Evolutionary conservation across 53 echinoderm and acorn worm genomes (phyloP).

Genomic region (Holothuria leucospilota): DNA sequence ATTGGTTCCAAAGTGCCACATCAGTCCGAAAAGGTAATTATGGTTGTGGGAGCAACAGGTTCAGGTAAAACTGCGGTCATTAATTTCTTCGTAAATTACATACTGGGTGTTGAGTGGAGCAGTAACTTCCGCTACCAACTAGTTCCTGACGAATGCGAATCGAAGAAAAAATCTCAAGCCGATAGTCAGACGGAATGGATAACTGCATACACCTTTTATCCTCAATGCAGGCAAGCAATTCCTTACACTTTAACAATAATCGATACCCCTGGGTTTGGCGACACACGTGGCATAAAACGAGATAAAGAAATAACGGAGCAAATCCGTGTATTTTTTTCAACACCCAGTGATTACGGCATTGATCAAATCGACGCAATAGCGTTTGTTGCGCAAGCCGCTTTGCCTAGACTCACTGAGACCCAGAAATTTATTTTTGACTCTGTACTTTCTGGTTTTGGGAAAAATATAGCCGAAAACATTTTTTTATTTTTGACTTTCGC

Average conservation of each 20-base stretch:
- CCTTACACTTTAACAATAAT: slow-evolving; percentile 52
- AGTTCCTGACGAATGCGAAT: slow-evolving; percentile 10
- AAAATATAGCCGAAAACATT: slow-evolving; percentile 59
- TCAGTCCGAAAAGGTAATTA: slow-evolving; percentile 20
- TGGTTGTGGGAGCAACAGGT: slow-evolving; percentile 68
- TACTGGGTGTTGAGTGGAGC: slow-evolving; percentile 51
- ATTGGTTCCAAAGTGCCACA: too few relatives aligned
- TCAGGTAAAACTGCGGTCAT: slow-evolving; percentile 64
- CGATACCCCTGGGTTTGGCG: slow-evolving; percentile 72
- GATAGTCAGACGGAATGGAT: slow-evolving; percentile 52
- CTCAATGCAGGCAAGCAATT: not conserved
- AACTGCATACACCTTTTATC: slow-evolving; percentile 35
- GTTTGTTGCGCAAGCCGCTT: slow-evolving; percentile 59
- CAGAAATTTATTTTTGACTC: slow-evolving; percentile 62
- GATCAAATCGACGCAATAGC: slow-evolving; percentile 70
- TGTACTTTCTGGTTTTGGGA: slow-evolving; percentile 59
- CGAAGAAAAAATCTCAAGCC: slow-evolving; percentile 26
- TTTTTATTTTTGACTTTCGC: slow-evolving; percentile 50
- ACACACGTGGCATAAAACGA: slow-evolving; percentile 58
- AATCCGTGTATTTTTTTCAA: slow-evolving; percentile 53
- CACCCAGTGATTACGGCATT: not conserved
- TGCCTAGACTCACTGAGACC: slow-evolving; percentile 31
- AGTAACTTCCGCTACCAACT: slow-evolving; percentile 59
- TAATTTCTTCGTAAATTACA: slow-evolving; percentile 64
- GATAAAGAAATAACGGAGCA: slow-evolving; percentile 63